A percentile compares a stretch with the other conserved stretches of the same genome.
Conservation (phyloP, 2,888 invertebrate genomes). For the Limnephilus auricula region DNA sequence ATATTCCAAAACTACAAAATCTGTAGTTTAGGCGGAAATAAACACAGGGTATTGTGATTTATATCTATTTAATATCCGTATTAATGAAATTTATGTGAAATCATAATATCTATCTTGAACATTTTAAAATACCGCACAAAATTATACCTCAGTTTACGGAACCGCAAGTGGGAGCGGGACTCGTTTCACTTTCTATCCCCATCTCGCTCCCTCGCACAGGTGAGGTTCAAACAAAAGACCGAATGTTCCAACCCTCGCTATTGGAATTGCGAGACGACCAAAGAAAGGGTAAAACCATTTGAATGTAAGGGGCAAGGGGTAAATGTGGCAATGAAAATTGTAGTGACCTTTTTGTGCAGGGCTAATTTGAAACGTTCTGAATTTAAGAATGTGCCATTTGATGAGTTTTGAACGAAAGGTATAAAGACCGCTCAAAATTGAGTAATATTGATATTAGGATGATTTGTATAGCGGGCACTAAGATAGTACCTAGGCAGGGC, state of each 20-base stretch:
- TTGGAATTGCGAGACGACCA: neutral
- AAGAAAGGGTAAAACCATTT: neutral
- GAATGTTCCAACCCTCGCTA: neutral
- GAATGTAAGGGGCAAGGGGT: neutral
- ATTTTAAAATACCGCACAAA: neutral
- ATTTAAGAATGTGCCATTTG: neutral
- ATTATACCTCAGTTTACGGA: neutral
- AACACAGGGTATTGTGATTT: too few species aligned
- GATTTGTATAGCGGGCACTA: too few species aligned
- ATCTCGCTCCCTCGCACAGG: neutral
- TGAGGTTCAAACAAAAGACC: neutral
- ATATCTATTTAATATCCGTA: neutral
- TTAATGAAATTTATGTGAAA: neutral
- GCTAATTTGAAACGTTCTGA: neutral
- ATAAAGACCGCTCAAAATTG: neutral
- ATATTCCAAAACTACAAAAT: neutral
- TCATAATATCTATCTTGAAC: neutral
- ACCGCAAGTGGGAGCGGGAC: neutral
- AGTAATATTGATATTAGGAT: too few species aligned
- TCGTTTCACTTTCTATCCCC: neutral
- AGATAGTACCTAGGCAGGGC: too few species aligned
- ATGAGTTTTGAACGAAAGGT: neutral
- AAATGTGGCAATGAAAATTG: neutral
- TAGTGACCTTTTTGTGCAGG: neutral
- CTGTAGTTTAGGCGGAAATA: too few species aligned